These are phyloP conservation scores for Plagodis pulveraria DNA, from an alignment of 2,888 invertebrate species.

Conservation along the genomic window DNA sequence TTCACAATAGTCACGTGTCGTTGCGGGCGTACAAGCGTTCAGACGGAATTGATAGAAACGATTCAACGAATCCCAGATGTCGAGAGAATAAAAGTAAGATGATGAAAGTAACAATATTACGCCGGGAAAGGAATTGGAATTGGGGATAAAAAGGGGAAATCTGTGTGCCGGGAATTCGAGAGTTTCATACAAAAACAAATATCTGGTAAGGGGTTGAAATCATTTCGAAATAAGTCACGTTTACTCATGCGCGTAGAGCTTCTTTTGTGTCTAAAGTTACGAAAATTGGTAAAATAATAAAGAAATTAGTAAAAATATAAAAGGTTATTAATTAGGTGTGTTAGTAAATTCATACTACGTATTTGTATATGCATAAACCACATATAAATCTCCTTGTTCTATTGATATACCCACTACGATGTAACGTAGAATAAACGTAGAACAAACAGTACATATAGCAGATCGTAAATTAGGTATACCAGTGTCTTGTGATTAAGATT, in stretches of 20 bases:
- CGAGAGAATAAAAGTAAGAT: slow-evolving; percentile 37
- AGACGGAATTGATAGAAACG: slow-evolving; percentile 39
- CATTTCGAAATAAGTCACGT: slow-evolving; percentile 13
- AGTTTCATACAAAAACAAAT: slow-evolving; percentile 21
- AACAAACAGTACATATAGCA: no score
- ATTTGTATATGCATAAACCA: no score
- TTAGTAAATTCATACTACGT: no score
- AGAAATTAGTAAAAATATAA: no score
- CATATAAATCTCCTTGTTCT: no score
- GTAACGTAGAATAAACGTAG: no score
- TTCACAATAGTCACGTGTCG: slow-evolving; percentile 6
- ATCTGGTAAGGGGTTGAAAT: slow-evolving; percentile 7
- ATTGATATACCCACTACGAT: no score
- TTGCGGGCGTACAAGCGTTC: slow-evolving; percentile 31
- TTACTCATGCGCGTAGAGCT: background rate
- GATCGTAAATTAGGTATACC: no score
- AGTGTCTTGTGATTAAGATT: no score
- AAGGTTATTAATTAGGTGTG: no score
- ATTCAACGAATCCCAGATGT: slow-evolving; percentile 40
- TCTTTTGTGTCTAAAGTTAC: background rate
- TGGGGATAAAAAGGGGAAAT: slow-evolving; percentile 33
- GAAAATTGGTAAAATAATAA: no score
- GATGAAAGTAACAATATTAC: slow-evolving; percentile 42
- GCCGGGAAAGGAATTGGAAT: slow-evolving; percentile 36
- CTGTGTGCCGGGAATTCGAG: slow-evolving; percentile 23